Evolutionary conservation across 2,888 invertebrate genomes (phyloP).

Genomic region (Bembecia ichneumoniformis): DNA sequence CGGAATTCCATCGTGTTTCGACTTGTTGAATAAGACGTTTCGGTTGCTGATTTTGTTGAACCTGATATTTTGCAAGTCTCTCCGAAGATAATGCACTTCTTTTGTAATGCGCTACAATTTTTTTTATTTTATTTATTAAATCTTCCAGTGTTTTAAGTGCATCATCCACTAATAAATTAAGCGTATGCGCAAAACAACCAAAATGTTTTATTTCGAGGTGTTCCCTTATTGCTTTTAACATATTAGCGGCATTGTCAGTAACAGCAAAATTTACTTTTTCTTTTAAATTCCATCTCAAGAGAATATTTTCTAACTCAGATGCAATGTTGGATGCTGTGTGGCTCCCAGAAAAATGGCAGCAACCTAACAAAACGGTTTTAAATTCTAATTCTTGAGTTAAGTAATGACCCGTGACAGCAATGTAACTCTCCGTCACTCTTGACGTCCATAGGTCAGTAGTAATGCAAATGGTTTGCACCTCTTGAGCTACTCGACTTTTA

Average conservation of each 20-base stretch:
- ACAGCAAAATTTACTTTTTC: too few species aligned
- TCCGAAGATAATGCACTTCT: slow-evolving; percentile 14
- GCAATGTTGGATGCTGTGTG: too few species aligned
- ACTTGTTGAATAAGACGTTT: slow-evolving; percentile 17
- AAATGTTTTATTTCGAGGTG: too few species aligned
- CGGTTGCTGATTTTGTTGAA: slow-evolving; percentile 12
- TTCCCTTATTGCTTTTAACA: too few species aligned
- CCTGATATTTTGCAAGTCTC: slow-evolving; percentile 13
- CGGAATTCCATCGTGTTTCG: slow-evolving; percentile 21
- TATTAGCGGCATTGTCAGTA: too few species aligned
- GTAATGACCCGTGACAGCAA: slow-evolving; percentile 21
- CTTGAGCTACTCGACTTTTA: slow-evolving; percentile 1
- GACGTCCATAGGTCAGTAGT: slow-evolving; percentile 23
- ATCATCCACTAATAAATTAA: slow-evolving; percentile 14
- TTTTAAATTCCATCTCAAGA: too few species aligned
- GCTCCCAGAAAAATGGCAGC: too few species aligned
- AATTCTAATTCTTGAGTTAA: too few species aligned
- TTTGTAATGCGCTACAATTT: slow-evolving; percentile 9
- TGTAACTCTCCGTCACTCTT: slow-evolving; percentile 11
- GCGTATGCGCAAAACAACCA: slow-evolving; percentile 16
- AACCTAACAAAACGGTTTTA: too few species aligned
- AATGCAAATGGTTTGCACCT: slow-evolving; percentile 12
- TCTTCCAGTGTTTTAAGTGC: slow-evolving; percentile 1
- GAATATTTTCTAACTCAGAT: too few species aligned
- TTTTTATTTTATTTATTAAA: slow-evolving; percentile 7